Conservation (phyloP, 2,113 vertebrate species). For the Brachypteracias leptosomus region DNA sequence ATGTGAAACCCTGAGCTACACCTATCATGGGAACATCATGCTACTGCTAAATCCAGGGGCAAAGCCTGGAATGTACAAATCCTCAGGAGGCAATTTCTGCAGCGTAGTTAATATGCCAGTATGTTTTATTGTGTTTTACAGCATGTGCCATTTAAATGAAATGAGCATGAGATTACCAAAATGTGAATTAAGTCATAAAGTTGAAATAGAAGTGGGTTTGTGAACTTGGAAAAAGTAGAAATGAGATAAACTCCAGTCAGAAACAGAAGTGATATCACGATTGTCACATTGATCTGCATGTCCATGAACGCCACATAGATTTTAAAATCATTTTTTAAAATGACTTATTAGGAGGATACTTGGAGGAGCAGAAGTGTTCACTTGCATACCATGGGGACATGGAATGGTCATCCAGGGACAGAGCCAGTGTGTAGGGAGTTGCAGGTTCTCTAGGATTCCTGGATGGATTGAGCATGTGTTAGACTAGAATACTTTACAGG, state of each 20-base stretch:
- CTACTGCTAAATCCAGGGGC: neutral
- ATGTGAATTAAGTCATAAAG: neutral
- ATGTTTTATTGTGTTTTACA: neutral
- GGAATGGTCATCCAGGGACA: neutral
- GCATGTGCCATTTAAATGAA: neutral
- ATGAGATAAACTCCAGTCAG: neutral
- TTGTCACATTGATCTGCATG: neutral
- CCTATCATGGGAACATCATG: neutral
- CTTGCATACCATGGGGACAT: neutral
- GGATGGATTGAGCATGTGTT: neutral
- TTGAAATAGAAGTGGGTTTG: neutral
- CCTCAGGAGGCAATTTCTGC: neutral
- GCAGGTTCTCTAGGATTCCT: neutral
- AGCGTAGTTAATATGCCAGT: neutral
- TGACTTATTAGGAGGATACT: neutral
- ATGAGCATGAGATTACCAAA: neutral
- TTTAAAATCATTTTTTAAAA: neutral
- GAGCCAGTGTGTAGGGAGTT: neutral
- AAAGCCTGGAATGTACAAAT: neutral
- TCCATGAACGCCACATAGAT: accelerated
- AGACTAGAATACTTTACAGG: neutral
- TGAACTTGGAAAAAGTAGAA: neutral
- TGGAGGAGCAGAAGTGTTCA: neutral
- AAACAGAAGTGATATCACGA: neutral
- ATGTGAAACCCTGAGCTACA: neutral